Evolutionary conservation across 1,140 invertebrate species (phyloP).

Genomic region (Panulirus ornatus): DNA sequence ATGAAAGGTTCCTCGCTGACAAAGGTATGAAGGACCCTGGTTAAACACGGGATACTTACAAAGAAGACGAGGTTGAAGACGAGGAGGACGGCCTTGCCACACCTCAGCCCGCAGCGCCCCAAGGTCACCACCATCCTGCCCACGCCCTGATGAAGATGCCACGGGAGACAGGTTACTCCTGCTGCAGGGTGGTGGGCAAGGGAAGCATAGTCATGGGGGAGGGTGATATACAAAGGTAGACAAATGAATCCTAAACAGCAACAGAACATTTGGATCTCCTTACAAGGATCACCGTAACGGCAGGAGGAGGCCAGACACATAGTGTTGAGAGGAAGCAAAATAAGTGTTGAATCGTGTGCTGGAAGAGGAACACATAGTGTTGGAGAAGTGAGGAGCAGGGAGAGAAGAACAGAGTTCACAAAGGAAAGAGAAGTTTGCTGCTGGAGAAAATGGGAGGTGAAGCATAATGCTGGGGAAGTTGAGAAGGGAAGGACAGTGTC

Average conservation of each 20-base stretch:
- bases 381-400: neutral
- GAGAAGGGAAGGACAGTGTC: neutral
- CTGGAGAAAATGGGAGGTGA: neutral
- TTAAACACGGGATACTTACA: conserved; percentile 4
- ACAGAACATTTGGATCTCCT: neutral
- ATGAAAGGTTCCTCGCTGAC: no score
- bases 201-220: neutral
- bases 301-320: neutral
- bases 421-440: neutral
- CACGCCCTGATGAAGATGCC: neutral
- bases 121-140: conserved; percentile 38
- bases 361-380: neutral
- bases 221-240: neutral
- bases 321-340: neutral
- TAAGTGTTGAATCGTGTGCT: neutral
- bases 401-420: neutral
- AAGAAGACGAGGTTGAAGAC: conserved; percentile 57
- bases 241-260: neutral
- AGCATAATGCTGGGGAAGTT: neutral
- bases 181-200: neutral
- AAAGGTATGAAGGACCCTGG: no score
- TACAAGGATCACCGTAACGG: neutral
- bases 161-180: neutral
- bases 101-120: conserved; percentile 30
- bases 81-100: conserved; percentile 45